phyloP scores from a whole-genome alignment of 2,888 invertebrate genomes.

The Hofmannophila pseudospretella region DNA sequence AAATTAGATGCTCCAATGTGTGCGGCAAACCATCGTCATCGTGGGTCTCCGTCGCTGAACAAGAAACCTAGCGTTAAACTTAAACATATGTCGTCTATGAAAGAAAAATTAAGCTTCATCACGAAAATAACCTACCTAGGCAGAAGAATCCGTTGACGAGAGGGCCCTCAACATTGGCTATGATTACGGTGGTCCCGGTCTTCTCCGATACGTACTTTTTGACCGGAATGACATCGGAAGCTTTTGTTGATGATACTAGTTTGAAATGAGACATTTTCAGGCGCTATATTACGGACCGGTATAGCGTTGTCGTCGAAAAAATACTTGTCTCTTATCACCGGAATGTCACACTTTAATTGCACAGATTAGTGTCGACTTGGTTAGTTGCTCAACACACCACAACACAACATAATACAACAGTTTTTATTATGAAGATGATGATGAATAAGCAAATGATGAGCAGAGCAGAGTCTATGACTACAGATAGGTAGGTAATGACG shows the following conservation, averaged over 20 bases:
- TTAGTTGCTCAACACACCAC: too few species aligned
- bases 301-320: too few species aligned
- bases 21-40: constrained; percentile 96
- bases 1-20: constrained; percentile 94
- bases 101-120: neutral
- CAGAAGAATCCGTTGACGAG: constrained; percentile 92
- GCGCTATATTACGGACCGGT: too few species aligned
- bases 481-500: too few species aligned
- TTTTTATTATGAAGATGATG: too few species aligned
- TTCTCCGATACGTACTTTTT: constrained; percentile 87
- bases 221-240: constrained; percentile 85
- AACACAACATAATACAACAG: too few species aligned
- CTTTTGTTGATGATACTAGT: constrained; percentile 79
- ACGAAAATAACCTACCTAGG: constrained; percentile 79
- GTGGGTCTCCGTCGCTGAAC: constrained; percentile 90
- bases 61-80: neutral
- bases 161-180: constrained; percentile 94
- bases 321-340: too few species aligned
- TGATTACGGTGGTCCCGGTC: constrained; percentile 89
- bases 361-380: too few species aligned
- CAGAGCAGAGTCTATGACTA: too few species aligned
- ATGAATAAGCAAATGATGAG: too few species aligned
- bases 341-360: too few species aligned
- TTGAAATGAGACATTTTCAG: constrained; percentile 60
- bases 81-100: neutral